Conservation (phyloP, 2,797 vertebrate species). For the Carduelis carduelis region DNA sequence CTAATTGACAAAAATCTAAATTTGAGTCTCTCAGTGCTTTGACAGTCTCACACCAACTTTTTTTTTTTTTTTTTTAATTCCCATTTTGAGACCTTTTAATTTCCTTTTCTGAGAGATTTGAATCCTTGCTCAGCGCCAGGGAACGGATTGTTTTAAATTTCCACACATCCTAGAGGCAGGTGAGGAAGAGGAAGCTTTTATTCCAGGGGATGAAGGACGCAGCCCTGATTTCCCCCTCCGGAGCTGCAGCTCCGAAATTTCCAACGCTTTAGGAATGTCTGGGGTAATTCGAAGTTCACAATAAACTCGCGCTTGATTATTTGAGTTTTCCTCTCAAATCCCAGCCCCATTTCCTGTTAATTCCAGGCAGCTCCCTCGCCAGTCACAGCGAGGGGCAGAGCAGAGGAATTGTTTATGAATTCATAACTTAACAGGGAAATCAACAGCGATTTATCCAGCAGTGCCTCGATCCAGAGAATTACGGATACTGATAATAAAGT, state of each 20-base stretch:
- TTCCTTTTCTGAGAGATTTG: neutral
- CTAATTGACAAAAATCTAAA: neutral
- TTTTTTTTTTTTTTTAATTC: neutral
- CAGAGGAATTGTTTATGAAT: neutral
- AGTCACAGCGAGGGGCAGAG: neutral
- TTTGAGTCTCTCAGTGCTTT: neutral
- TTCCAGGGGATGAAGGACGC: neutral
- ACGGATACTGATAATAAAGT: rapidly evolving
- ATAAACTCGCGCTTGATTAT: neutral
- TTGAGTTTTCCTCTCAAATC: neutral
- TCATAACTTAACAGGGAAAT: neutral
- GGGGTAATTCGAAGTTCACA: neutral
- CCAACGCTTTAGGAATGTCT: neutral
- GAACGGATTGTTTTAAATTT: neutral
- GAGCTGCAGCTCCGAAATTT: rapidly evolving
- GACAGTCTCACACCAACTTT: neutral
- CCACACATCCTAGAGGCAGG: neutral
- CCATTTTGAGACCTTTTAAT: neutral
- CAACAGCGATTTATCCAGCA: neutral
- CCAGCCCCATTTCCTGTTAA: neutral
- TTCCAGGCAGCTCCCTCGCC: neutral
- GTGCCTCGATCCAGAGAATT: neutral
- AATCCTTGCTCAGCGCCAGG: neutral
- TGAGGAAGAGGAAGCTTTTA: neutral
- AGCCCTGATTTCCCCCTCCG: neutral